Evolutionary conservation across 1,140 invertebrate species (phyloP).

Genomic region (Danaus melanippus): DNA sequence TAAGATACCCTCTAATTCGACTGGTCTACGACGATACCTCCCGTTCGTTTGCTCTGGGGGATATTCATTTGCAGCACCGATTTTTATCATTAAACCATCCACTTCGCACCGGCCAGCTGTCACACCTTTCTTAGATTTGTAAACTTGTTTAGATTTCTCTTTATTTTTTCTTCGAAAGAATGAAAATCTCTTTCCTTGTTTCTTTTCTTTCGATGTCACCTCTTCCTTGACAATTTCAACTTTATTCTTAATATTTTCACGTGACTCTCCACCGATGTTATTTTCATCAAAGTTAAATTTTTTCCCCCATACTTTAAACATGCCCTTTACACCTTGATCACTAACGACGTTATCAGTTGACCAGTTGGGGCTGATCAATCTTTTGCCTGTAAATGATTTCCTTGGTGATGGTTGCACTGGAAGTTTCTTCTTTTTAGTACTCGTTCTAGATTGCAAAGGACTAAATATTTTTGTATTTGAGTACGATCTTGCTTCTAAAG

Average conservation of each 20-base stretch:
- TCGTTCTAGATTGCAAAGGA: conserved; percentile 15
- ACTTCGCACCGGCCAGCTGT: conserved; percentile 50
- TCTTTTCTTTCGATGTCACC: conserved; percentile 26
- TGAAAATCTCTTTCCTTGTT: conserved; percentile 39
- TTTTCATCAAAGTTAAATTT: conserved; percentile 46
- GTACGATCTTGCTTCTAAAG: conserved; percentile 37
- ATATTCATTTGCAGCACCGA: conserved; percentile 22
- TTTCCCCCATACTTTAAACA: conserved; percentile 53
- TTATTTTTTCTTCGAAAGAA: conserved; percentile 49
- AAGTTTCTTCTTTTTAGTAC: conserved; percentile 12
- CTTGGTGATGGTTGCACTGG: conserved; percentile 6
- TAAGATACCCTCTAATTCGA: conserved; percentile 27
- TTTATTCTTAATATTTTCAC: conserved; percentile 15
- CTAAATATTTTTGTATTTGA: conserved; percentile 34
- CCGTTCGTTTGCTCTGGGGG: conserved; percentile 1
- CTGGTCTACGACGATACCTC: conserved; percentile 4
- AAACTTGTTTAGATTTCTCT: conserved; percentile 30
- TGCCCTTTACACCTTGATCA: conserved; percentile 43
- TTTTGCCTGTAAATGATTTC: conserved; percentile 16
- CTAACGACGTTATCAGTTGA: conserved; percentile 24
- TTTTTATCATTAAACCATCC: conserved; percentile 44
- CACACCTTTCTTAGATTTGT: conserved; percentile 37
- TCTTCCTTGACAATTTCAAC: conserved; percentile 17
- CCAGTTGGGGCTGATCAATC: conserved; percentile 13
- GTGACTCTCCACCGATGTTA: conserved; percentile 22